Conservation (phyloP, 2,113 vertebrate species). For the Bolborhynchus lineola region DNA sequence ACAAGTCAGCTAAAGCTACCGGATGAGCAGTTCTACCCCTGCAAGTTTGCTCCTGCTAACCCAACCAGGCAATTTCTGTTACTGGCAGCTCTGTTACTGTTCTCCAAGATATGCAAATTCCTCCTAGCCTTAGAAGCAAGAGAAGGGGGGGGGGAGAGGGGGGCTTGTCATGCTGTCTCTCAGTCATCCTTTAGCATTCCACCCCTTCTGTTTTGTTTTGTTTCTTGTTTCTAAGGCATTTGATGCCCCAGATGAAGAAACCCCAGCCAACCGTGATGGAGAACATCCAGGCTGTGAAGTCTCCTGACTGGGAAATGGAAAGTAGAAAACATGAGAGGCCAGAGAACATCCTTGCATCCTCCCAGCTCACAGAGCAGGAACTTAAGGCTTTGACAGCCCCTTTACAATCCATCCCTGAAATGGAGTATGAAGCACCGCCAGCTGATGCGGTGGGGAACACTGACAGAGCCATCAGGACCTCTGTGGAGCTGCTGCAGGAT, state of each 20-base stretch:
- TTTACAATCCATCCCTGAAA: conserved; percentile 88
- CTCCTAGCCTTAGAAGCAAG: neutral
- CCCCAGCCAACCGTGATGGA: conserved; percentile 84
- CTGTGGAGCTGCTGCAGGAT: conserved; percentile 74
- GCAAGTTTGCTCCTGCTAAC: neutral
- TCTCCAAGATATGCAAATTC: neutral
- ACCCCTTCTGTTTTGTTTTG: neutral
- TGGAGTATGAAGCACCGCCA: conserved; percentile 73
- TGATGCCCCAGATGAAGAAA: conserved; percentile 81
- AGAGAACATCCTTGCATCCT: conserved; percentile 73
- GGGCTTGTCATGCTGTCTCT: neutral
- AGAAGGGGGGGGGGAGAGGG: neutral
- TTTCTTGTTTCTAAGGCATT: conserved; percentile 75
- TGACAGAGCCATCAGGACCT: conserved; percentile 73
- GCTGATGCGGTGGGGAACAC: conserved; percentile 66
- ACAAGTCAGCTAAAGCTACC: neutral
- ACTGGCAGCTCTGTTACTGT: neutral
- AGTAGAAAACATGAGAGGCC: conserved; percentile 77
- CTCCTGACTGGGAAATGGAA: conserved; percentile 84
- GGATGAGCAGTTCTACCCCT: neutral
- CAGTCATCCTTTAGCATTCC: neutral
- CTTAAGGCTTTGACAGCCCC: conserved; percentile 74
- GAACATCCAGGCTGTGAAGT: conserved; percentile 80
- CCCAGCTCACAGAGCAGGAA: conserved; percentile 80
- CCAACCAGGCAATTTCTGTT: neutral